Base-by-base conservation (phyloP, 2,888 invertebrate species). In the Philonicus albiceps region DNA sequence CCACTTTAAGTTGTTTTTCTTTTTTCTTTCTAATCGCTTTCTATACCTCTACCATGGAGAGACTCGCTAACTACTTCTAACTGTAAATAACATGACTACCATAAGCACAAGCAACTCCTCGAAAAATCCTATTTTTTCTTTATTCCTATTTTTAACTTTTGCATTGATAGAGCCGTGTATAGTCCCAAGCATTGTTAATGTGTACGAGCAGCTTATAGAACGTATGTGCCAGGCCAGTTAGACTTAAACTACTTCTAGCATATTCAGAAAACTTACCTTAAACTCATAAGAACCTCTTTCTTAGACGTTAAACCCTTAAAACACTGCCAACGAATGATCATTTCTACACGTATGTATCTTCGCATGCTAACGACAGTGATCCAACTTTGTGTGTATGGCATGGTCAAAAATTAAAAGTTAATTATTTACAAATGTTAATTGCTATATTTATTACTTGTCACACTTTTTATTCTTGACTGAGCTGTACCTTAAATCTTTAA, bases 11-110 rank as follows among this genome's bases (percentile, higher is more conserved):
- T 83, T 83, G 55, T 64, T 64, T 64, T 83, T 64, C 72, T 83
- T 73, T 85, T 73, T 85, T 85, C 31, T 85, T 74, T 73, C 40
- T 73, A 85, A 85, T 74, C 72, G 72, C 72, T 85, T 85, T 85
- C 55, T 72, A 73, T 64, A 30, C 27, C 55, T 73, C 43, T 43
- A 73, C 43, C 85, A 85, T 74, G 73, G 49, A 85, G 40, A 85
- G 27, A 73, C 73, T 85, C 43, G 73, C 85, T 84, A 84, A 72
- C 72, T 43, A 73, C 31, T 74, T 74, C 85, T 85, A 73, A 85
- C 72, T 64, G 64, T 43, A 74, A 85, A 85, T 74, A 73, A 85
- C 40, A 85, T 85, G 11, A 73, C 37, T 40, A 74, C 43, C 43
- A 19, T 73, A 74, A 85, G 85, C 85, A 85, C 72, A 74, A 85